Evolutionary conservation across 1,140 invertebrate genomes (phyloP), one percentile per base, ranked within the genome.

Genomic region (Venustaconcha ellipsiformis): DNA sequence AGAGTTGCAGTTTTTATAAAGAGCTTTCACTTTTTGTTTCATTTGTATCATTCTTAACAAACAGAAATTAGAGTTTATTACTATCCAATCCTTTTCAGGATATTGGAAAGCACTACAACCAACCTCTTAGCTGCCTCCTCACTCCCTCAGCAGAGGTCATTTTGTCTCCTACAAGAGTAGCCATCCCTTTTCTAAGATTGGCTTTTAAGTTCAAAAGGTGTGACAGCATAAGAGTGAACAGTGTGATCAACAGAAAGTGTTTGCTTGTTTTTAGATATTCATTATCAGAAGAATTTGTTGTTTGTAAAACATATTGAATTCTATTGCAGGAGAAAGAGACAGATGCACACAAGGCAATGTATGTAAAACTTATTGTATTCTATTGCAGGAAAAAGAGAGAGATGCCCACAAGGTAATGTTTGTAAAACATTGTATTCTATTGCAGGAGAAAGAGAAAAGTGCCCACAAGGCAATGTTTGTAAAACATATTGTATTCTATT

Each of bases 341-440:
- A 20, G 5, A 2, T 20, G 23, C 20, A 12, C 63, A 8, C 18
- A 20, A 65, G 17, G 15, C 26, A 66, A 8, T 20, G 48, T 57
- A 15, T 5, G 17, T 55, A 15, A 11, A 20, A 18, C 13, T 1
- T 20, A 55, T 56, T 55, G 23, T 37, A 37, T 66, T 37, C 15
- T 23, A 17, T 66, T 18, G 15, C 79, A 94, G 93, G 93, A 94
- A 81, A 93, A 91, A 85, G 93, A 94, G 88, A 91, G 91, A 86
- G 93, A 93, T 81, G 83, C 88, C 57, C 91, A 91, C 76, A 91
- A 91, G 66, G 87, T 88, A 64, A 86, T 83, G 63, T 91, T 92
- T 79, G 89, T 5, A 65, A 15, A 2, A 20, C 17, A 65, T 70
- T 23, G 11, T 59, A 59, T 6, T 70, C 15, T 13, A 6, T 88